These are phyloP conservation scores for Auanema freiburgensis DNA, from an alignment of 2,888 invertebrate species.

Conservation along the genomic window DNA sequence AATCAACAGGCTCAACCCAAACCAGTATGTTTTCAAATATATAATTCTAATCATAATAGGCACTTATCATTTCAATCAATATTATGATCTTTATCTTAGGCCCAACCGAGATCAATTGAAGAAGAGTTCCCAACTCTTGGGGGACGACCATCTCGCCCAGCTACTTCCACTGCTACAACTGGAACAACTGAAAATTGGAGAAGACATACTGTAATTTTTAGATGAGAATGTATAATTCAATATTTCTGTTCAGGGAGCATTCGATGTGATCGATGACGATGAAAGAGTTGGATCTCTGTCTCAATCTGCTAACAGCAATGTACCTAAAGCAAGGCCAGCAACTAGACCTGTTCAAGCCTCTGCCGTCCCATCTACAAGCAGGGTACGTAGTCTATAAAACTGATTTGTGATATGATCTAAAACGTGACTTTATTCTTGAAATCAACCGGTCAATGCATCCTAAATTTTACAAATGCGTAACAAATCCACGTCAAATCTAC, in stretches of 20 bases:
- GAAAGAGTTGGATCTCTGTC: slow-evolving; percentile 15
- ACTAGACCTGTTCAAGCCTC: slow-evolving; percentile 6
- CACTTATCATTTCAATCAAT: not conserved
- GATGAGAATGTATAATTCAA: not conserved
- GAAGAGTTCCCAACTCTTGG: slow-evolving; percentile 40
- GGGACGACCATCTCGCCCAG: slow-evolving; percentile 8
- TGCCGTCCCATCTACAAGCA: slow-evolving; percentile 1
- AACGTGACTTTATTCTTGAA: no score
- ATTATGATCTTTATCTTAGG: no score
- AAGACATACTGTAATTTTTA: slow-evolving; percentile 22
- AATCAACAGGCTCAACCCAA: no score
- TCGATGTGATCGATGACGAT: slow-evolving; percentile 25
- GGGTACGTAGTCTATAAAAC: not conserved
- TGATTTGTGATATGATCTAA: slow-evolving; percentile 7
- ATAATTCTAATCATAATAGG: no score
- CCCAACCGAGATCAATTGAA: no score
- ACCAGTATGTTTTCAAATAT: not conserved
- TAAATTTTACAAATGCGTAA: no score
- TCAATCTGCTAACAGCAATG: no score
- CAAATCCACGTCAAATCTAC: no score
- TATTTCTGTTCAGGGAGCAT: not conserved
- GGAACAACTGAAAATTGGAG: slow-evolving; percentile 16
- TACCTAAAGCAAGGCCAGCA: no score
- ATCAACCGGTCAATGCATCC: no score
- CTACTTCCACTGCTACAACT: slow-evolving; percentile 1